A percentile compares a stretch with the other conserved stretches of the same genome.
Conservation (phyloP, 2,888 invertebrate species). For the Torymus texanus region DNA sequence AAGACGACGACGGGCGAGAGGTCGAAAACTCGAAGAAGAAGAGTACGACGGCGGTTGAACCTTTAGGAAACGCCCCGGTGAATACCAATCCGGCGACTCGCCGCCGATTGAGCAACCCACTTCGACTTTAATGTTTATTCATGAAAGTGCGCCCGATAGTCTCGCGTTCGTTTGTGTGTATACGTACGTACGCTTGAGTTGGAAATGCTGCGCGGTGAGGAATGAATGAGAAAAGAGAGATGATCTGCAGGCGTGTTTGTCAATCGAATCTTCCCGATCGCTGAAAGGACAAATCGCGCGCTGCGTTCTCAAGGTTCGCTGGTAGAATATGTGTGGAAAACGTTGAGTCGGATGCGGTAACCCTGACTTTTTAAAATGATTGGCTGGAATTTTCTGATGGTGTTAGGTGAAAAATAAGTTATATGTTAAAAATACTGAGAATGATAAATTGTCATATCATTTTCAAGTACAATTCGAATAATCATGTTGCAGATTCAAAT, state of each 20-base stretch:
- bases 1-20: background rate
- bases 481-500: too few species aligned
- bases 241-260: constrained; percentile 38
- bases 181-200: background rate
- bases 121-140: constrained; percentile 52
- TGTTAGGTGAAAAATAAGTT: too few species aligned
- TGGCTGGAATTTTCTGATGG: too few species aligned
- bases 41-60: constrained; percentile 56
- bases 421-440: too few species aligned
- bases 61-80: constrained; percentile 60
- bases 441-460: too few species aligned
- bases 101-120: constrained; percentile 36
- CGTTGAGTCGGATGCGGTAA: too few species aligned
- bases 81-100: constrained; percentile 58
- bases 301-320: background rate
- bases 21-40: constrained; percentile 52
- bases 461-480: too few species aligned
- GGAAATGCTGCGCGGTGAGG: background rate
- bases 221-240: background rate
- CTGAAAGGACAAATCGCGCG: constrained; percentile 27
- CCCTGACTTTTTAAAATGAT: too few species aligned
- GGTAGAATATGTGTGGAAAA: too few species aligned
- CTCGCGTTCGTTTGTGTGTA: background rate
- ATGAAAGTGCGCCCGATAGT: constrained; percentile 41
- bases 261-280: constrained; percentile 43